Percentiles rank a stretch among this genome's conserved stretches.
phyloP scores from a whole-genome alignment of 2,888 invertebrate species.

The Tetragonula carbonaria region DNA sequence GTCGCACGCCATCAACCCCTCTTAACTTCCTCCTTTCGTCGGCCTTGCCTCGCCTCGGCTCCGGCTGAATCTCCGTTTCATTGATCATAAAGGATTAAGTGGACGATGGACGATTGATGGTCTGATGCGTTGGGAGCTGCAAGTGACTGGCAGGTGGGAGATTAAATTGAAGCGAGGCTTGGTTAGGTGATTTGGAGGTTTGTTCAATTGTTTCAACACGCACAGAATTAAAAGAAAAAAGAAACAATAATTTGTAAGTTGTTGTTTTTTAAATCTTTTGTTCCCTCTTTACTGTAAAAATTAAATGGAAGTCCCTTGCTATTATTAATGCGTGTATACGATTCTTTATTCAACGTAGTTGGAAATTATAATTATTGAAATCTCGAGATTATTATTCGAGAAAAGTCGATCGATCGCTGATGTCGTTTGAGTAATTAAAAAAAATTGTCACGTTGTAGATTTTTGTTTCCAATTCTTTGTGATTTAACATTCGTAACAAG shows the following conservation, averaged over 20 bases:
- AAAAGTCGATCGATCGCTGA: neutral
- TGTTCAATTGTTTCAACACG: neutral
- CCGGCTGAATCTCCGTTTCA: neutral
- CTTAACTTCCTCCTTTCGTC: constrained; percentile 9
- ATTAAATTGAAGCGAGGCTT: neutral
- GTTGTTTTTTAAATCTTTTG: no score
- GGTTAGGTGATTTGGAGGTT: neutral
- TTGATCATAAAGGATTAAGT: neutral
- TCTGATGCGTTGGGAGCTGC: neutral
- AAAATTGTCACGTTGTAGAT: neutral
- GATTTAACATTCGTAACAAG: neutral
- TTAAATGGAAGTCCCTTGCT: neutral
- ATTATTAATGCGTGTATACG: neutral
- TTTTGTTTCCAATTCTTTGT: neutral
- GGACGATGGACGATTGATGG: neutral
- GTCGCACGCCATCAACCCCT: constrained; percentile 22
- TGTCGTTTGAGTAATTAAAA: neutral
- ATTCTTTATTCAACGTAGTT: neutral
- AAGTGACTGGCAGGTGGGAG: no score
- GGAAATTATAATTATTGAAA: neutral
- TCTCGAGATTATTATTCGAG: no score
- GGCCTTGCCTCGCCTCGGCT: constrained; percentile 1
- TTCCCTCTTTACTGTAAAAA: neutral
- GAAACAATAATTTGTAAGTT: no score
- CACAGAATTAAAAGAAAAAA: no score